Evolutionary conservation across 2,113 vertebrate genomes (phyloP).

Genomic region (Calypte anna): DNA sequence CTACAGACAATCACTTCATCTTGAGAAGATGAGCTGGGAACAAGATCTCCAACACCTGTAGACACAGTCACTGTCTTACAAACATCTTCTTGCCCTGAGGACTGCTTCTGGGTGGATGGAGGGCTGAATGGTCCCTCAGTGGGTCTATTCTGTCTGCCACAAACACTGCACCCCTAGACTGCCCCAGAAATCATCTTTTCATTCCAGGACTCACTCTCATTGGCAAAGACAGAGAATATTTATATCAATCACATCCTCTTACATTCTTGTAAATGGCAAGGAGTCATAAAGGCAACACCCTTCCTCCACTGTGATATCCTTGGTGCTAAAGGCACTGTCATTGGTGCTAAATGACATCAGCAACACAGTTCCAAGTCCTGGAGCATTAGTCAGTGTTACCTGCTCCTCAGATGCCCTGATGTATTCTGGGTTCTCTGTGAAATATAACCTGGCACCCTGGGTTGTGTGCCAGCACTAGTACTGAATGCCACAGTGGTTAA

Average conservation of each 20-base stretch:
- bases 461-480: background rate
- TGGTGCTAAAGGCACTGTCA: background rate
- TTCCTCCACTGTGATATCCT: background rate
- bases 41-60: background rate
- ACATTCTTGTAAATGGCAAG: background rate
- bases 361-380: background rate
- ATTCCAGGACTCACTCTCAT: background rate
- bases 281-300: conserved; percentile 37
- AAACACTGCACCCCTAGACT: background rate
- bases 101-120: background rate
- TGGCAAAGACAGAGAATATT: background rate
- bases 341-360: background rate
- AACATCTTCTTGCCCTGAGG: background rate
- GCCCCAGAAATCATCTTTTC: background rate
- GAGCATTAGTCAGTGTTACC: conserved; percentile 18
- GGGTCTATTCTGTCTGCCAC: background rate
- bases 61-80: background rate
- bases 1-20: background rate
- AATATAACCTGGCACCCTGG: background rate
- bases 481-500: background rate
- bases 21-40: background rate
- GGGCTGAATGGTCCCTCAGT: background rate
- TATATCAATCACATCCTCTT: background rate
- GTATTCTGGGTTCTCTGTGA: background rate
- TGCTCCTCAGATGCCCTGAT: background rate